Evolutionary conservation across 2,113 vertebrate genomes (phyloP).

Genomic region (Diadophis punctatus): DNA sequence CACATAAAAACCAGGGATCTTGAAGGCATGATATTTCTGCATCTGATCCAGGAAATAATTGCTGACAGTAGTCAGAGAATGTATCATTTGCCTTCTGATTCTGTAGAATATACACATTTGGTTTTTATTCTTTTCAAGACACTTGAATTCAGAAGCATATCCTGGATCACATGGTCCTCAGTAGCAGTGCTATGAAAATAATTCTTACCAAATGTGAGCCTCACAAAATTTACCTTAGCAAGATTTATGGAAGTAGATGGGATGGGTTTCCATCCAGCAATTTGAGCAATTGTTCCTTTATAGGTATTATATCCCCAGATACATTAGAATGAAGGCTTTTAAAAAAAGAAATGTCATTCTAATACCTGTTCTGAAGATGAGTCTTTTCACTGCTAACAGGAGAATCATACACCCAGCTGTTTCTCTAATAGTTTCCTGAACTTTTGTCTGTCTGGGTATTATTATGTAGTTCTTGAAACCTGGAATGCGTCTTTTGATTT

Average conservation of each 20-base stretch:
- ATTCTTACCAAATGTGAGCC: neutral
- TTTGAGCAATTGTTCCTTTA: neutral
- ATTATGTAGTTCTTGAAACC: neutral
- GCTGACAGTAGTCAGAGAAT: neutral
- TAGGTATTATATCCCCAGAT: neutral
- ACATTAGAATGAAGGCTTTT: neutral
- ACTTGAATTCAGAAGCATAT: neutral
- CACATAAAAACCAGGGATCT: neutral
- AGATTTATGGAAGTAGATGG: neutral
- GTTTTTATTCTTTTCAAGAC: neutral
- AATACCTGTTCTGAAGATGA: neutral
- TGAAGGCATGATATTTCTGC: neutral
- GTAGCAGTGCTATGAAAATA: neutral
- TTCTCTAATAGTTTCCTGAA: neutral
- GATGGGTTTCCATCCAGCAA: neutral
- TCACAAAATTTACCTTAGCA: neutral
- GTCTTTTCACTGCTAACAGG: neutral
- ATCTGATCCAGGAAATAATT: neutral
- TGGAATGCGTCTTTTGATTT: neutral
- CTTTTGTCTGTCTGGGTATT: neutral
- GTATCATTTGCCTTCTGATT: neutral
- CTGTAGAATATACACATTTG: neutral
- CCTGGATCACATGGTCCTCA: neutral
- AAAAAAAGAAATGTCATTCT: neutral
- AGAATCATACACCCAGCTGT: neutral